Conservation (phyloP, 2,113 vertebrate species). For the Bolborhynchus lineola region DNA sequence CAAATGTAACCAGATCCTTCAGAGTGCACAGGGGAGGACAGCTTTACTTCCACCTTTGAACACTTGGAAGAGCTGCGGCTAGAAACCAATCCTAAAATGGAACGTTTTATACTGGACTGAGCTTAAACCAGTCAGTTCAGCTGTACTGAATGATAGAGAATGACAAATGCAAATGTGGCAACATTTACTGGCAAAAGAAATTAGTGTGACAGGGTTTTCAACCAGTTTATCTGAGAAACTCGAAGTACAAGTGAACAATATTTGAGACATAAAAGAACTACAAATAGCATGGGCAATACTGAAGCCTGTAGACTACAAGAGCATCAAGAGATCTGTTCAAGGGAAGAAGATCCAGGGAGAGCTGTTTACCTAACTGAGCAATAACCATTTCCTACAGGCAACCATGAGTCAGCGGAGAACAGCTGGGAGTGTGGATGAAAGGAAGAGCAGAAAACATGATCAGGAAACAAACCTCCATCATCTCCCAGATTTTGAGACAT, state of each 20-base stretch:
- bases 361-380: neutral
- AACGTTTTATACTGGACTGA: neutral
- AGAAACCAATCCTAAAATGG: neutral
- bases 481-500: neutral
- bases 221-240: neutral
- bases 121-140: rapidly evolving
- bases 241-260: neutral
- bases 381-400: neutral
- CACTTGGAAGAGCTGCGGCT: neutral
- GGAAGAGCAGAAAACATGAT: neutral
- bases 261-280: neutral
- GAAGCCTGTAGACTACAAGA: neutral
- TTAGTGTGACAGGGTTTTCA: neutral
- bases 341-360: neutral
- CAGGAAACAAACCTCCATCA: neutral
- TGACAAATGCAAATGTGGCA: neutral
- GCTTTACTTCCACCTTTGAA: neutral
- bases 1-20: neutral
- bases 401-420: neutral
- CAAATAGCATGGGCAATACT: neutral
- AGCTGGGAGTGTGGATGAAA: neutral
- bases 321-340: neutral
- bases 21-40: neutral
- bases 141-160: neutral
- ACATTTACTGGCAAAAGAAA: neutral